A percentile compares a stretch with the other conserved stretches of the same genome.
Evolutionary conservation across 2,113 vertebrate species (phyloP).

Genomic region (Copsychus sechellarum): DNA sequence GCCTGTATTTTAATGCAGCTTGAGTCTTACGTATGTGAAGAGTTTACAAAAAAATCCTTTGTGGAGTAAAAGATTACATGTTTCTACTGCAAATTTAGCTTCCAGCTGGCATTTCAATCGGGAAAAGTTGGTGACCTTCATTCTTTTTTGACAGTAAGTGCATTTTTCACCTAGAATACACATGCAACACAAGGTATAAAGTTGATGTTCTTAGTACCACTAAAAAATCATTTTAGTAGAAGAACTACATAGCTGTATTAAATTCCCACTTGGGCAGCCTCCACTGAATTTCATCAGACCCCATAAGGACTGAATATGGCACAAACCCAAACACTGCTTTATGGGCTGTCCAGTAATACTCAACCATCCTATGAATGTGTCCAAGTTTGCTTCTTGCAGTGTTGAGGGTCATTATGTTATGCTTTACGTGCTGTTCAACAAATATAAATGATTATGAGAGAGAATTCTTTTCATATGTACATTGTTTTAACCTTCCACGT

Average conservation of each 20-base stretch:
- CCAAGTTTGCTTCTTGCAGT: neutral
- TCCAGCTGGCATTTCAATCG: neutral
- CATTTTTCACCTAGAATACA: neutral
- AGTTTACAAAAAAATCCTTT: neutral
- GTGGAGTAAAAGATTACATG: neutral
- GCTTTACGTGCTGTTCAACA: constrained; percentile 8
- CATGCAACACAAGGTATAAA: neutral
- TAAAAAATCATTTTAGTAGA: neutral
- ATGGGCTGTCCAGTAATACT: neutral
- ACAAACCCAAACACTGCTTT: neutral
- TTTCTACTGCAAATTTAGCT: neutral
- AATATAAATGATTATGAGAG: neutral
- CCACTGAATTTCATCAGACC: neutral
- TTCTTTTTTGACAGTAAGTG: neutral
- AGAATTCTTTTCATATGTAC: neutral
- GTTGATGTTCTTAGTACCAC: neutral
- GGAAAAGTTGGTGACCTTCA: neutral
- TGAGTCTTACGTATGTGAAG: neutral
- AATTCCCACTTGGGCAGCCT: neutral
- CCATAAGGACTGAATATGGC: neutral
- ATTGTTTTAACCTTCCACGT: constrained; percentile 1
- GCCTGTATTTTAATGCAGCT: constrained; percentile 47
- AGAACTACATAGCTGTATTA: neutral
- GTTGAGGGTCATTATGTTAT: neutral
- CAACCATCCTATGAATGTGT: neutral